phyloP scores from a whole-genome alignment of 2,113 vertebrate genomes.

The Hippocampus abdominalis region DNA sequence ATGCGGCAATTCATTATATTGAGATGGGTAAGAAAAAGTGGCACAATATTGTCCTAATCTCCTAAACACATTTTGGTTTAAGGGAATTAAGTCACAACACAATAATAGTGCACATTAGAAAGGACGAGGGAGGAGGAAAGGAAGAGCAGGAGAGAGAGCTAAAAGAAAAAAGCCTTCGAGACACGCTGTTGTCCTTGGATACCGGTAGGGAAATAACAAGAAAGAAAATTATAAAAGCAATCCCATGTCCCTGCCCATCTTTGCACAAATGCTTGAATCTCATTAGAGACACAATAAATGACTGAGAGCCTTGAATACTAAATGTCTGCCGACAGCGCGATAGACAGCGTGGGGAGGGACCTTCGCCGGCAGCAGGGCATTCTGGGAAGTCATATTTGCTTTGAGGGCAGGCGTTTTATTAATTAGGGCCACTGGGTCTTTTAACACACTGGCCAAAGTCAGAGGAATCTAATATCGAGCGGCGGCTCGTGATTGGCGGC shows the following conservation, averaged over 20 bases:
- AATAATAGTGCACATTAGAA: background rate
- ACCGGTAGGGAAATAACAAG: conserved; percentile 1
- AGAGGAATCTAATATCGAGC: conserved; percentile 25
- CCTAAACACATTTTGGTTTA: background rate
- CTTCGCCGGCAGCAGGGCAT: conserved; percentile 15
- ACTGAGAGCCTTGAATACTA: conserved; percentile 31
- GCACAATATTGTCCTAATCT: background rate
- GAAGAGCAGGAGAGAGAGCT: background rate
- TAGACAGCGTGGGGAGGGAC: conserved; percentile 11
- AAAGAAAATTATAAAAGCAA: conserved; percentile 33
- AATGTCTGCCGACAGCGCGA: conserved; percentile 28
- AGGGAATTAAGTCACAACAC: background rate
- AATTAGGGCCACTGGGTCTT: conserved; percentile 28
- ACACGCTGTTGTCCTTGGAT: conserved; percentile 20
- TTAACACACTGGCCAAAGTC: conserved; percentile 30
- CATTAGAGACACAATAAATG: conserved; percentile 31
- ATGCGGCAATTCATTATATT: background rate
- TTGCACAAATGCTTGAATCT: conserved; percentile 32
- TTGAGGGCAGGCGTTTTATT: conserved; percentile 30
- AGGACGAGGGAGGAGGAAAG: background rate
- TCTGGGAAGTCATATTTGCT: conserved; percentile 22
- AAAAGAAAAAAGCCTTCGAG: conserved; percentile 1
- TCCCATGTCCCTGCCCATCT: conserved; percentile 35
- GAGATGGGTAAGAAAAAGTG: no score
- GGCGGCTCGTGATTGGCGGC: conserved; percentile 26